Percentiles rank a stretch among this genome's conserved stretches.
Evolutionary conservation across 2,888 invertebrate species (phyloP).

Genomic region (Drosophila heteroneura): DNA sequence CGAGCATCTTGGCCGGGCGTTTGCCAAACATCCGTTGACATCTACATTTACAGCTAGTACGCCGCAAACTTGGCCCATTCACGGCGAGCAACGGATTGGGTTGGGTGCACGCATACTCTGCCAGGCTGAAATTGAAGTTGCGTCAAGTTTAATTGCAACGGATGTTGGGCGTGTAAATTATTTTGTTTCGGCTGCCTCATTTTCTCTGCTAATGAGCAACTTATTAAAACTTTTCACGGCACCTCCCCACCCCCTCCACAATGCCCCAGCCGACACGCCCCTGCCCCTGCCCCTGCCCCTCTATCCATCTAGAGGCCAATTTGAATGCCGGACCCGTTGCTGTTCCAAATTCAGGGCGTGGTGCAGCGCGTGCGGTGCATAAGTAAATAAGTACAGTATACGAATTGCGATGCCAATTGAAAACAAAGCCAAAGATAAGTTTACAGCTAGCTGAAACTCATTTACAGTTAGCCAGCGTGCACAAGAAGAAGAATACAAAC

Average conservation of each 20-base stretch:
- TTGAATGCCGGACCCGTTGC: conserved; percentile 35
- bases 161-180: conserved; percentile 79
- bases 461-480: conserved; percentile 46
- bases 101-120: background rate
- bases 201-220: conserved; percentile 78
- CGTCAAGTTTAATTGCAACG: conserved; percentile 74
- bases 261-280: background rate
- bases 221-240: conserved; percentile 69
- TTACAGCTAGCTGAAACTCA: conserved; percentile 60
- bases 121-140: conserved; percentile 55
- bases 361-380: conserved; percentile 64
- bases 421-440: conserved; percentile 65
- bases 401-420: conserved; percentile 65
- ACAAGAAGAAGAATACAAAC: conserved; percentile 4
- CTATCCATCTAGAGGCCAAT: conserved; percentile 34
- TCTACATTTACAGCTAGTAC: conserved; percentile 65
- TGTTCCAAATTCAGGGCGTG: conserved; percentile 5
- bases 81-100: background rate
- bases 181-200: conserved; percentile 70
- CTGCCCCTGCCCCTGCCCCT: background rate
- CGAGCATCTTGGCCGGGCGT: conserved; percentile 42
- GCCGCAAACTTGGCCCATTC: conserved; percentile 54
- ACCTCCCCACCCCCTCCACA: background rate
- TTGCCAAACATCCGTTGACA: conserved; percentile 74
- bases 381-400: conserved; percentile 46